Evolutionary conservation across 2,113 vertebrate genomes (phyloP).

Genomic region (Pungitius pungitius): DNA sequence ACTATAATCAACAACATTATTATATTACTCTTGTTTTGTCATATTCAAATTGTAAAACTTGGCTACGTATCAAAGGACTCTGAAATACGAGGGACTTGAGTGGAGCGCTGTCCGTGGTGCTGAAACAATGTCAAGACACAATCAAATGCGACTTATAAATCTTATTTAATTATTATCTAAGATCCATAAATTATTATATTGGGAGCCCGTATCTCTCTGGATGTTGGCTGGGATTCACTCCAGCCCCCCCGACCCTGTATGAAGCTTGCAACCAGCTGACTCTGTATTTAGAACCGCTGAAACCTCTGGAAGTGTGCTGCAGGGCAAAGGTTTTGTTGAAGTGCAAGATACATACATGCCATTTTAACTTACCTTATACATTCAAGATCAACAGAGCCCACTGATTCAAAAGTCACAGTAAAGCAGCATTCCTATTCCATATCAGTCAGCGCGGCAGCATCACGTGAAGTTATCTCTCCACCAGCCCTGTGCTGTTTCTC

Average conservation of each 20-base stretch:
- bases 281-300: background rate
- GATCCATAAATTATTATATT: no score
- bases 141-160: background rate
- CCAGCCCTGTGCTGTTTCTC: constrained; percentile 3
- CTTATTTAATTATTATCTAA: background rate
- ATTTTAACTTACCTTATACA: constrained; percentile 36
- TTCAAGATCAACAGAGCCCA: background rate
- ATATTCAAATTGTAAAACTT: background rate
- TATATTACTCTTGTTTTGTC: background rate
- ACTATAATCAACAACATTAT: background rate
- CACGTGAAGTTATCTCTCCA: constrained; percentile 2
- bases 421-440: background rate
- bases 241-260: no score
- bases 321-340: background rate
- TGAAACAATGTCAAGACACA: constrained; percentile 34
- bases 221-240: no score
- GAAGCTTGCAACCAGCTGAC: background rate
- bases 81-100: background rate
- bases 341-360: background rate
- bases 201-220: no score
- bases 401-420: background rate
- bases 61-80: no score
- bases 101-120: constrained; percentile 65
- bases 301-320: background rate
- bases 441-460: background rate